These are phyloP conservation scores for Ectropis crepuscularia DNA, from an alignment of 2,888 invertebrate genomes.

Conservation along the genomic window DNA sequence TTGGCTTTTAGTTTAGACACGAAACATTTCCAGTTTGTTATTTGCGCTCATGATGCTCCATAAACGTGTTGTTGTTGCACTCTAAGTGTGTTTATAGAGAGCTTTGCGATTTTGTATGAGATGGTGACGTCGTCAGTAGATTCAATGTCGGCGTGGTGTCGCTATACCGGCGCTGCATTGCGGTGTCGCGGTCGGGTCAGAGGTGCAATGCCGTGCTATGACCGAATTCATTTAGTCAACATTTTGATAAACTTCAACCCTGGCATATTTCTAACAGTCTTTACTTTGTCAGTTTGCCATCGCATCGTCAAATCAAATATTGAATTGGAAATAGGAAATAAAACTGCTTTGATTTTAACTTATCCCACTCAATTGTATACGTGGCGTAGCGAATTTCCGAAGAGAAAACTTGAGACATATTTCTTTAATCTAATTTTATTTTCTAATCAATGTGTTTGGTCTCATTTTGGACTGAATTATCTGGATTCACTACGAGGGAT, in stretches of 20 bases:
- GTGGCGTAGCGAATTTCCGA: too few species aligned
- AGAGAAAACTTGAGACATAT: too few species aligned
- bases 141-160: conserved; percentile 64
- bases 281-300: too few species aligned
- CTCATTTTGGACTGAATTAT: too few species aligned
- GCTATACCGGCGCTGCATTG: conserved; percentile 66
- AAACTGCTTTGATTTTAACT: too few species aligned
- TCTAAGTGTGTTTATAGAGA: conserved; percentile 49
- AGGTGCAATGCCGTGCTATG: conserved; percentile 66
- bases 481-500: too few species aligned
- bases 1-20: conserved; percentile 38
- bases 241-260: conserved; percentile 12
- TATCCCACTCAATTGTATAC: too few species aligned
- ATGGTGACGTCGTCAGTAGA: conserved; percentile 66
- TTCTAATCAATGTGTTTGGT: too few species aligned
- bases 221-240: conserved; percentile 30
- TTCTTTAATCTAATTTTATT: too few species aligned
- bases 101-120: conserved; percentile 57
- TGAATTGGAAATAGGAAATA: too few species aligned
- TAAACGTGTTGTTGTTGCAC: conserved; percentile 46
- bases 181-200: conserved; percentile 63
- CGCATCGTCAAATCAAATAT: too few species aligned
- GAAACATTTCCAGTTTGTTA: conserved; percentile 41
- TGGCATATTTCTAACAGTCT: neutral
- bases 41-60: conserved; percentile 38